These are phyloP conservation scores for Microtus montanus DNA, from an alignment of 2,113 vertebrate species.

Conservation along the genomic window DNA sequence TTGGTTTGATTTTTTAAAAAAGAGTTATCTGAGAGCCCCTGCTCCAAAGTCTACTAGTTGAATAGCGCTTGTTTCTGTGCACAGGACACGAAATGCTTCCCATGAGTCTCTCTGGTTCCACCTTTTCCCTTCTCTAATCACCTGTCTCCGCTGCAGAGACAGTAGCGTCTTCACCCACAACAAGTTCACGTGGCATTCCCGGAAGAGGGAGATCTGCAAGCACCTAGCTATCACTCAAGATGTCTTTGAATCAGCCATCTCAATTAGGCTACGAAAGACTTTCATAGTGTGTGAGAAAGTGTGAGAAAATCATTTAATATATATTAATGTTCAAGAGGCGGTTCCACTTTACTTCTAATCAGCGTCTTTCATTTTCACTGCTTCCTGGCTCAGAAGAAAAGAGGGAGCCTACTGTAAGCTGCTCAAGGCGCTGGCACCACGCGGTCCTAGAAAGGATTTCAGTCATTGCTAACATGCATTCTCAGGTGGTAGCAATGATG, in stretches of 20 bases:
- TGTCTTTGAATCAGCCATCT: neutral
- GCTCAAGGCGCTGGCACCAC: neutral
- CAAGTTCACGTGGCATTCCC: neutral
- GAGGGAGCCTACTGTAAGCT: neutral
- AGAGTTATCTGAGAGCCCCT: neutral
- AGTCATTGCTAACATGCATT: neutral
- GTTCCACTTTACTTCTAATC: neutral
- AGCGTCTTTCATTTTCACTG: neutral
- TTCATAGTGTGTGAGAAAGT: neutral
- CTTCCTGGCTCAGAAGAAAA: neutral
- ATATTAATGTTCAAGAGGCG: neutral
- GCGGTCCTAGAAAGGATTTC: neutral
- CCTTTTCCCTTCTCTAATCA: neutral
- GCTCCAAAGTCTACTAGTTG: neutral
- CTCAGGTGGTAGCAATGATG: neutral
- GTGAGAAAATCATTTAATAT: neutral
- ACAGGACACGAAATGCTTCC: neutral
- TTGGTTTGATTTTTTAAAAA: neutral
- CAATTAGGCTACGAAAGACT: conserved; percentile 22
- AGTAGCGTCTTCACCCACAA: neutral
- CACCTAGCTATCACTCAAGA: neutral
- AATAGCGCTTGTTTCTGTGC: neutral
- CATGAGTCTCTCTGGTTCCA: neutral
- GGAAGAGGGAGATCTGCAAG: neutral
- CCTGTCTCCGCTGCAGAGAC: neutral